Evolutionary conservation across 1,140 invertebrate species (phyloP).

Genomic region (Solenopsis invicta): DNA sequence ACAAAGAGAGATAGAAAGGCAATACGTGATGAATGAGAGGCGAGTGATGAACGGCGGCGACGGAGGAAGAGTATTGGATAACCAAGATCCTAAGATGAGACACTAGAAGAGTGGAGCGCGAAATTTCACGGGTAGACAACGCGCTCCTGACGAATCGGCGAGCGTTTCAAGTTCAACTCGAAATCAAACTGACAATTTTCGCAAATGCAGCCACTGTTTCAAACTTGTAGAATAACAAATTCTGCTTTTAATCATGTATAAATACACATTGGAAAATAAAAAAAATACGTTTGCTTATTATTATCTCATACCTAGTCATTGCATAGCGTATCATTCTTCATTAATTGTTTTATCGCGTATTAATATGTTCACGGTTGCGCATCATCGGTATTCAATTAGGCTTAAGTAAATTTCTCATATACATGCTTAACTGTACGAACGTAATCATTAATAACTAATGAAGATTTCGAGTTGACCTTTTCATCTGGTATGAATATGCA

Average conservation of each 20-base stretch:
- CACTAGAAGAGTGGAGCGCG: neutral
- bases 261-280: neutral
- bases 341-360: neutral
- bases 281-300: neutral
- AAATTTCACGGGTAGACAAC: neutral
- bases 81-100: slow-evolving; percentile 9
- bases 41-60: slow-evolving; percentile 1
- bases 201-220: neutral
- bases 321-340: neutral
- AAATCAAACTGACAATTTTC: neutral
- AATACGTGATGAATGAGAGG: slow-evolving; percentile 39
- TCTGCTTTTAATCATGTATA: neutral
- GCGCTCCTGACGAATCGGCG: neutral
- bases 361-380: neutral
- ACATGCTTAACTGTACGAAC: neutral
- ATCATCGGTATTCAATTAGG: neutral
- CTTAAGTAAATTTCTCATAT: neutral
- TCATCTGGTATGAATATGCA: slow-evolving; percentile 13
- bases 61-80: slow-evolving; percentile 10
- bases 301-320: neutral
- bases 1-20: slow-evolving; percentile 21
- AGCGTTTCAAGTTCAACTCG: neutral
- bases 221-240: neutral
- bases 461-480: slow-evolving; percentile 33
- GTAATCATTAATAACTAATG: neutral